phyloP scores from a whole-genome alignment of 2,797 vertebrate species.

The Ctenosaura bakeri region DNA sequence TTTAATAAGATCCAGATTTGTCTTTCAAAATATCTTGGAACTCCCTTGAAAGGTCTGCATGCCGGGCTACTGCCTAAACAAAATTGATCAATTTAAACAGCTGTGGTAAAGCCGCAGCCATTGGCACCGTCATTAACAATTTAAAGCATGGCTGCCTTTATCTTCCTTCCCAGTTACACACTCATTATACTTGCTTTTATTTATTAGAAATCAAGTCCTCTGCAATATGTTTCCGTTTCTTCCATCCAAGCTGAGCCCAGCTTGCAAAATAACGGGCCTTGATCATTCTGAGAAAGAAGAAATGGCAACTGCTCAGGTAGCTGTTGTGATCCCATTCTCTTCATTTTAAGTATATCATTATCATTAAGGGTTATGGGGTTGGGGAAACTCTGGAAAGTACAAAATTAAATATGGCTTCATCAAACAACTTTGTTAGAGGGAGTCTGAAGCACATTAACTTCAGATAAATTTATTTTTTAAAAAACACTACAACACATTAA shows the following conservation, averaged over 20 bases:
- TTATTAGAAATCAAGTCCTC: conserved; percentile 81
- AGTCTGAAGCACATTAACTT: neutral
- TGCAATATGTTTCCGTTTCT: conserved; percentile 74
- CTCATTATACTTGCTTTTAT: conserved; percentile 79
- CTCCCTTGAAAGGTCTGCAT: conserved; percentile 72
- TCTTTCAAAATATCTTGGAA: conserved; percentile 73
- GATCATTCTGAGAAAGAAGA: conserved; percentile 6
- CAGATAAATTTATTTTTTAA: neutral
- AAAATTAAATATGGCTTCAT: neutral
- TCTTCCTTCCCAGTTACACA: conserved; percentile 78
- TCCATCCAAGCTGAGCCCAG: conserved; percentile 69
- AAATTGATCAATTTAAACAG: conserved; percentile 79
- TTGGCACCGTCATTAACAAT: conserved; percentile 82
- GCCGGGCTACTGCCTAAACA: conserved; percentile 70
- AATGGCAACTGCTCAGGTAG: conserved; percentile 31
- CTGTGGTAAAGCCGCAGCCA: conserved; percentile 75
- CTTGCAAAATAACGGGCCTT: conserved; percentile 61
- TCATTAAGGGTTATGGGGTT: neutral
- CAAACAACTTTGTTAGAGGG: neutral
- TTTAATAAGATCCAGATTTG: conserved; percentile 66
- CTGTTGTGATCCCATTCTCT: conserved; percentile 65
- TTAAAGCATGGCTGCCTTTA: conserved; percentile 81
- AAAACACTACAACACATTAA: neutral
- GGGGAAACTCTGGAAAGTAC: neutral
- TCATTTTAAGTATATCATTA: conserved; percentile 45